Evolutionary conservation across 2,113 vertebrate species (phyloP).

Genomic region (Terrapene triunguis): DNA sequence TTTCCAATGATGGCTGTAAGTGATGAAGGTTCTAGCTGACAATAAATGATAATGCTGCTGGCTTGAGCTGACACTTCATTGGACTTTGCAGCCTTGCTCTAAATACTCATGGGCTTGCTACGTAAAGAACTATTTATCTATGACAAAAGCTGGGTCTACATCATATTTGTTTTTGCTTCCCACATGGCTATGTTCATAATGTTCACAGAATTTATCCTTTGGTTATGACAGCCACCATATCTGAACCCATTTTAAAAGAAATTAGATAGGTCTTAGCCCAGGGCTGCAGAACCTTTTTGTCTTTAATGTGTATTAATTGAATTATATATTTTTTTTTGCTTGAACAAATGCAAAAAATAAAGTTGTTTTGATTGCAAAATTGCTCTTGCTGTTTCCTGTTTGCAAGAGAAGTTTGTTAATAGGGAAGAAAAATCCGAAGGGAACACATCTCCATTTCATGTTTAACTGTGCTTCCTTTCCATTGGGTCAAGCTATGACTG

Average conservation of each 20-base stretch:
- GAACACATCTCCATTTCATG: not conserved
- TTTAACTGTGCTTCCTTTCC: slow-evolving; percentile 6
- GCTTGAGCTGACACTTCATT: slow-evolving; percentile 80
- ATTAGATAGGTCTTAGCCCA: slow-evolving; percentile 50
- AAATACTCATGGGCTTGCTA: slow-evolving; percentile 81
- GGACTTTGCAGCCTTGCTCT: slow-evolving; percentile 77
- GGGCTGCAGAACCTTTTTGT: slow-evolving; percentile 1
- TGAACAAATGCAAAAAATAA: slow-evolving; percentile 34
- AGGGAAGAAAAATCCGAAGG: slow-evolving; percentile 7
- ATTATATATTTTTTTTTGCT: slow-evolving; percentile 37
- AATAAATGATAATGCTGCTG: slow-evolving; percentile 86
- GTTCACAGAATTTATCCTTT: slow-evolving; percentile 76
- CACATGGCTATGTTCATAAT: slow-evolving; percentile 75
- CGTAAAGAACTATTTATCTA: slow-evolving; percentile 86
- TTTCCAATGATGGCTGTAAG: slow-evolving; percentile 83
- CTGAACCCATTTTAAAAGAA: slow-evolving; percentile 68
- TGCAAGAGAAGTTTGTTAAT: slow-evolving; percentile 22
- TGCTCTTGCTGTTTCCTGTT: slow-evolving; percentile 39
- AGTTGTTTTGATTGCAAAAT: slow-evolving; percentile 59
- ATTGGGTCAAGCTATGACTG: not conserved
- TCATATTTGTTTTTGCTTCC: slow-evolving; percentile 80
- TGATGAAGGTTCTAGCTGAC: slow-evolving; percentile 78
- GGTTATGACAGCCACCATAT: slow-evolving; percentile 55
- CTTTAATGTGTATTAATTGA: slow-evolving; percentile 30
- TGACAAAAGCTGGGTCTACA: slow-evolving; percentile 81